Conservation (phyloP, 2,888 invertebrate species). For the Coremacera marginata region DNA sequence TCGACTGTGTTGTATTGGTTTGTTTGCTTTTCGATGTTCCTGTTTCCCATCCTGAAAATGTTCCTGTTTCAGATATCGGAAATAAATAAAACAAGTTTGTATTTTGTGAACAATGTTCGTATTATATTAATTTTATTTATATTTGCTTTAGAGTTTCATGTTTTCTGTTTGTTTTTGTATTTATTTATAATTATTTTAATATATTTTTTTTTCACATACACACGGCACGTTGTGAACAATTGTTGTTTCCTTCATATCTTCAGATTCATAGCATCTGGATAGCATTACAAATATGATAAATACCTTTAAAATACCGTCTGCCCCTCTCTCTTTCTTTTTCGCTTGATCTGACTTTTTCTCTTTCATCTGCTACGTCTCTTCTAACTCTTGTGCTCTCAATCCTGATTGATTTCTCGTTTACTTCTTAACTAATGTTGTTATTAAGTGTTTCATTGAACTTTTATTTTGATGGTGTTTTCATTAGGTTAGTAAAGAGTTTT, state of each 20-base stretch:
- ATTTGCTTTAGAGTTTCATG: slow-evolving; percentile 62
- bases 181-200: slow-evolving; percentile 43
- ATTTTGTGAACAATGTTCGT: slow-evolving; percentile 65
- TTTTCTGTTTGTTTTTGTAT: slow-evolving; percentile 82
- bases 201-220: slow-evolving; percentile 80
- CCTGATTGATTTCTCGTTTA: slow-evolving; percentile 27
- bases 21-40: no score
- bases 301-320: not conserved
- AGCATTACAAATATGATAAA: slow-evolving; percentile 36
- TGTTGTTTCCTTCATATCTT: slow-evolving; percentile 71
- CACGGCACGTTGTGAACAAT: slow-evolving; percentile 93
- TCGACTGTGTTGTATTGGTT: no score
- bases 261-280: slow-evolving; percentile 3
- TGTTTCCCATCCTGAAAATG: no score
- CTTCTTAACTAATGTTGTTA: not conserved
- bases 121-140: slow-evolving; percentile 63
- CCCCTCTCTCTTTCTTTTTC: not conserved
- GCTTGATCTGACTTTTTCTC: not conserved
- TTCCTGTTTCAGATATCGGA: not conserved
- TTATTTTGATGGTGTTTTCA: slow-evolving; percentile 2
- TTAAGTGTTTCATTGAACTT: slow-evolving; percentile 5
- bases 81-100: slow-evolving; percentile 20
- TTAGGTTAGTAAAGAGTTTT: not conserved
- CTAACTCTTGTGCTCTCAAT: slow-evolving; percentile 5
- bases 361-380: not conserved